These are phyloP conservation scores for Plutomurus gul DNA, from an alignment of 1,140 invertebrate genomes.

Conservation along the genomic window DNA sequence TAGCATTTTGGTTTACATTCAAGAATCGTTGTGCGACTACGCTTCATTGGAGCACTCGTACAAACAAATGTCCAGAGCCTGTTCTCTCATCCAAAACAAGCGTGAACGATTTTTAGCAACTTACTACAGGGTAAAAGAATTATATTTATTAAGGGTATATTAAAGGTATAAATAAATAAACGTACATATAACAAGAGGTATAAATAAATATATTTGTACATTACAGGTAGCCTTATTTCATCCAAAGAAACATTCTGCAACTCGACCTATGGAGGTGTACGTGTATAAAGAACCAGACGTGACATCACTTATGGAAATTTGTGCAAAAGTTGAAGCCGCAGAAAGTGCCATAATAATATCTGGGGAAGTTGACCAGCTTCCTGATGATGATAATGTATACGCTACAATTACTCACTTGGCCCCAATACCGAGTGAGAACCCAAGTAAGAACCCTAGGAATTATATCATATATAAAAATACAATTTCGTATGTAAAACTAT, in stretches of 20 bases:
- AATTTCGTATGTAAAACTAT: too few relatives aligned
- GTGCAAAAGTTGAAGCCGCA: constrained; percentile 50
- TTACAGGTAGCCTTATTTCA: constrained; percentile 49
- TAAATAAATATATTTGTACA: too few relatives aligned
- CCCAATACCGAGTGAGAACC: constrained; percentile 51
- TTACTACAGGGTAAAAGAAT: constrained; percentile 52
- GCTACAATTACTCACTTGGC: constrained; percentile 51
- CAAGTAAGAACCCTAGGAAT: too few relatives aligned
- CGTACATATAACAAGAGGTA: too few relatives aligned
- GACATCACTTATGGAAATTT: constrained; percentile 52
- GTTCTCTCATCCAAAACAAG: constrained; percentile 51
- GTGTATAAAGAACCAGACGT: constrained; percentile 54
- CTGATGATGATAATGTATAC: constrained; percentile 49
- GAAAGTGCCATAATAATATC: constrained; percentile 50
- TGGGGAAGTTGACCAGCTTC: constrained; percentile 45
- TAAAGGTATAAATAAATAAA: too few relatives aligned
- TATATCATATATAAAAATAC: too few relatives aligned
- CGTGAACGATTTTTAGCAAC: constrained; percentile 53
- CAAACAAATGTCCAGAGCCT: constrained; percentile 51
- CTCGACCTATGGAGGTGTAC: constrained; percentile 45
- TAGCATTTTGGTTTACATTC: constrained; percentile 52
- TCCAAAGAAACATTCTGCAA: constrained; percentile 28
- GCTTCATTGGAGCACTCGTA: constrained; percentile 52
- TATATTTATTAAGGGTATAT: too few relatives aligned
- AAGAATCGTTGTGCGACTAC: constrained; percentile 52